A percentile compares a stretch with the other conserved stretches of the same genome.
Conservation (phyloP, 2,888 invertebrate genomes). For the Chrysodeixis includens region DNA sequence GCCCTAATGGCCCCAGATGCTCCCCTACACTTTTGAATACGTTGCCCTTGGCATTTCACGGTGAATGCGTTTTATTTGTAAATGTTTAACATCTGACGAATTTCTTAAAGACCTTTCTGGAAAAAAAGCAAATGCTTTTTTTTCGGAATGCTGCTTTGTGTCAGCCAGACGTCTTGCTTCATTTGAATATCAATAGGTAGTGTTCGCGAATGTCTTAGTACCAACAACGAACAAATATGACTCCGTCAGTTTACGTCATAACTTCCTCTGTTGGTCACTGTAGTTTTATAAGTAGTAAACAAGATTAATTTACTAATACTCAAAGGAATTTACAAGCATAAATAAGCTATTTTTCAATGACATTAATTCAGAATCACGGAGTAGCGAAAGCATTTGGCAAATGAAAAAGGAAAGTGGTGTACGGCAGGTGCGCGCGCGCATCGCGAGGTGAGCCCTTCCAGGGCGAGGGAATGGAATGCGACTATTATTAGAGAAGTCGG, state of each 20-base stretch:
- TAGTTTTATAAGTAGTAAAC: conserved; percentile 34
- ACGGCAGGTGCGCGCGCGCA: conserved; percentile 77
- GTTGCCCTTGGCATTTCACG: conserved; percentile 65
- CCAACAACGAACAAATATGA: conserved; percentile 15
- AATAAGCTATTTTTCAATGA: conserved; percentile 46
- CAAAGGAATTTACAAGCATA: conserved; percentile 21
- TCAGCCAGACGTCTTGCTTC: not conserved
- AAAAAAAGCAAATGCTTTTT: not conserved
- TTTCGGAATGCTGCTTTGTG: not conserved
- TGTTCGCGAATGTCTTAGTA: conserved; percentile 16
- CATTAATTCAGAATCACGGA: conserved; percentile 51
- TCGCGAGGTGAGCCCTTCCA: conserved; percentile 71
- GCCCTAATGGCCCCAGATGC: conserved; percentile 72
- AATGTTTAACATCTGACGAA: conserved; percentile 40
- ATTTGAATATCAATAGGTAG: conserved; percentile 20
- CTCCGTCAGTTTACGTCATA: conserved; percentile 26
- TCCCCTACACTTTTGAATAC: conserved; percentile 62
- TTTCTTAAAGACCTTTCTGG: conserved; percentile 31
- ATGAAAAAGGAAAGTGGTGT: conserved; percentile 83
- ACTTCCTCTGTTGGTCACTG: conserved; percentile 20
- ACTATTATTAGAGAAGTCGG: conserved; percentile 85
- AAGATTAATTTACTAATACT: conserved; percentile 27
- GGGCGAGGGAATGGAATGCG: conserved; percentile 79
- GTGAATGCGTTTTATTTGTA: conserved; percentile 35
- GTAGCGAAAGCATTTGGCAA: conserved; percentile 74